Evolutionary conservation across 2,888 invertebrate genomes (phyloP).

Genomic region (Tuta absoluta): DNA sequence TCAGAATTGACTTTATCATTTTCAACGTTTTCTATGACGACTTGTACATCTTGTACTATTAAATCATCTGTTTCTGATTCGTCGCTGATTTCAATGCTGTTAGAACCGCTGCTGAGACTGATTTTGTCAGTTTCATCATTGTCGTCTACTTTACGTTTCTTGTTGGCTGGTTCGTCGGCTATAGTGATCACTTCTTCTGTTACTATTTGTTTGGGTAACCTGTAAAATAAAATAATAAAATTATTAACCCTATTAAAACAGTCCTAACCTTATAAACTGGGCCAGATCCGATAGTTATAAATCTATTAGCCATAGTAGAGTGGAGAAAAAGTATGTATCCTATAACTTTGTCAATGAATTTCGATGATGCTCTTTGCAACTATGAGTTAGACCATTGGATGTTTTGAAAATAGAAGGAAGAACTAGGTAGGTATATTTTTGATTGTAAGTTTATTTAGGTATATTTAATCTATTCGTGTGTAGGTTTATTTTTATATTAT

Average conservation of each 20-base stretch:
- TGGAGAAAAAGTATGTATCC: no score
- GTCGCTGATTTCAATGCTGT: slow-evolving; percentile 57
- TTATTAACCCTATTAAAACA: background rate
- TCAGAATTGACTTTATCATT: slow-evolving; percentile 35
- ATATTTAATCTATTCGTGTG: no score
- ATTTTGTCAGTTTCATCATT: slow-evolving; percentile 55
- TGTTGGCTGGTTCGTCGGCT: slow-evolving; percentile 56
- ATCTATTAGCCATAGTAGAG: no score
- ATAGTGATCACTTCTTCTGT: slow-evolving; percentile 50
- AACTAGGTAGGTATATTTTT: no score
- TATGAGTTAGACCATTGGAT: no score
- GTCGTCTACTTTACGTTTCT: slow-evolving; percentile 52
- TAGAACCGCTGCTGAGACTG: slow-evolving; percentile 59
- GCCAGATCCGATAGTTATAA: no score
- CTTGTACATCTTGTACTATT: slow-evolving; percentile 31
- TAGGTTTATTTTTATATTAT: no score
- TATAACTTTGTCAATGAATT: no score
- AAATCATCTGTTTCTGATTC: slow-evolving; percentile 47
- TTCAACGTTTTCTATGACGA: slow-evolving; percentile 25
- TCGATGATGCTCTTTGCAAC: no score
- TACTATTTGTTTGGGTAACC: slow-evolving; percentile 45
- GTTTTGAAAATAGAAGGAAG: no score
- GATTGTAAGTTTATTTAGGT: no score
- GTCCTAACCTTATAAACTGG: no score
- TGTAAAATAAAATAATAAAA: slow-evolving; percentile 38